Evolutionary conservation across 2,113 vertebrate genomes (phyloP), one percentile per base, ranked within the genome.

Genomic region (Rhinichthys klamathensis): DNA sequence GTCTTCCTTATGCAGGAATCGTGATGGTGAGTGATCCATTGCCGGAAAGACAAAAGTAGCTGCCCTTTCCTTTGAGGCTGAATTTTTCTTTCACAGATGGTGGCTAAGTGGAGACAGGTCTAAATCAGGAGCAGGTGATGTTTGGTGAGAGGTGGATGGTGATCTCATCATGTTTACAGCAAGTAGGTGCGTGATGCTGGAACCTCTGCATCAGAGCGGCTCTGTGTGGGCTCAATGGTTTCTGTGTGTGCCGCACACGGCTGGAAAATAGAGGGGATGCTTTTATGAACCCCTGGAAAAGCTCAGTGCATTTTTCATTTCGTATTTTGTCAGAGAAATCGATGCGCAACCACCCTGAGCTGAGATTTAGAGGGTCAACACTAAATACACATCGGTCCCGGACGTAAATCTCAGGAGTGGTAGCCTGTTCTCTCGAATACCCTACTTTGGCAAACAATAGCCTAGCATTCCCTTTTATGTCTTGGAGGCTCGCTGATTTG

Each of bases 251-350:
- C 18, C 18, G 8, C 18, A 23, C 18, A 21, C 6, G 54, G 16
- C 27, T 72, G 49, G 16, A 44, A 86, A 87, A 38, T 32, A 87
- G 21, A 76, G n/a, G 38, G 46, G 54, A 75, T 84, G 80, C 67
- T 44, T 87, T 89, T 86, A 87, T 73, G 84, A 86, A 86, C 73
- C 72, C 72, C 67, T 35, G 84, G 56, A 87, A 89, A 32, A 86
- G 87, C 77, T 56, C 77, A 44, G 54, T 77, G 73, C 82, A 77
- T 84, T 84, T 80, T 51, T 16, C 79, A 85, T 61, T 76, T 86
- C 74, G 69, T 83, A 90, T 84, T 89, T 87, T 63, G 60, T 84
- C 75, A 46, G 82, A 30, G 65, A 87, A 83, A 87, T 90, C 87
- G 23, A 90, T 89, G 76, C 72, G 8, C 38, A 51, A 85, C 78